Base-by-base conservation (phyloP, 2,113 vertebrate genomes). In the Boulengeromyrus knoepffleri region DNA sequence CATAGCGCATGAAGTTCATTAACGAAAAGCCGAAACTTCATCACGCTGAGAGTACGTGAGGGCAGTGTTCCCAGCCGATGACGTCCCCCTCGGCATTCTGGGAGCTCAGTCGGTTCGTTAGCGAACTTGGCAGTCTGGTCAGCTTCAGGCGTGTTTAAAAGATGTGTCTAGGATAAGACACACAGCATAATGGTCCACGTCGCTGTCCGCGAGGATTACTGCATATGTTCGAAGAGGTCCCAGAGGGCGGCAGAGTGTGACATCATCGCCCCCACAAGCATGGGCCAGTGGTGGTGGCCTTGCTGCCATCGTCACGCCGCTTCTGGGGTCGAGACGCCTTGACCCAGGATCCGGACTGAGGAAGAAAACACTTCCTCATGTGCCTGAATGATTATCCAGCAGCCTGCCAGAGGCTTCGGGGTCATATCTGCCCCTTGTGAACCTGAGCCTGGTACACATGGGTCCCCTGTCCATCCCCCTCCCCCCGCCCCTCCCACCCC, bases 171-270 rank as follows among this genome's bases (percentile, higher is more conserved):
- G 47, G 50, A n/a, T 36, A 39, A n/a, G 46, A 42, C 47, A 45
- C 36, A 19, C 24, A 9, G 10, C 66, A 9, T 19, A 7, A 36
- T 46, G 13, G 9, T 36, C 58, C 62, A 45, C n/a, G 12, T 58
- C 15, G 15, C 80, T 42, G 15, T 45, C 52, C 3, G 10, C 7
- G 24, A 36, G 42, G 77, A 85, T 10, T 19, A 39, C 49, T 45
- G 88, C 66, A 36, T n/a, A 77, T 50, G 66, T 74, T 89, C 27
- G 92, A 91, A 88, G 90, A 88, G 92, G 93, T 93, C 2, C 90
- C 91, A 93, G 93, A 92, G 92, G 92, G 92, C 1, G 2, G 2
- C 45, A n/a, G 83, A 21, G 3, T 24, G 45, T 24, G 24, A 9
- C 39, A 85, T n/a, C 19, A 45, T 47, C 21, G 21, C 83, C 83